phyloP scores from a whole-genome alignment of 2,888 invertebrate genomes.

The Palloptera scutellata region DNA sequence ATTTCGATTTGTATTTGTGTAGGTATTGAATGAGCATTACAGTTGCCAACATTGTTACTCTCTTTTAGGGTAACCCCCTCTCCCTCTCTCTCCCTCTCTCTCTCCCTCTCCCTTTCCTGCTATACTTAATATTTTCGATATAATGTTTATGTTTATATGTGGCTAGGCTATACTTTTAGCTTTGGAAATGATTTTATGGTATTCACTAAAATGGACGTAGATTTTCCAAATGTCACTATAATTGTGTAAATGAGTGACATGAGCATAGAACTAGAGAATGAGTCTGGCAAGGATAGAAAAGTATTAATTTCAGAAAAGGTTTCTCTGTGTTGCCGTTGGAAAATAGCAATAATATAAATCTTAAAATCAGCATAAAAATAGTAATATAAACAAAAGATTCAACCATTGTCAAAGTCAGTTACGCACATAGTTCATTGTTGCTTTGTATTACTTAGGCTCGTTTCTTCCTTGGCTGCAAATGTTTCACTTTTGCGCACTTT shows the following conservation, averaged over 20 bases:
- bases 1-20: neutral
- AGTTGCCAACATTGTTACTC: too few species aligned
- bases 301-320: slow-evolving; percentile 34
- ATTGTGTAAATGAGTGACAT: slow-evolving; percentile 36
- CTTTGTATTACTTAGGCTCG: slow-evolving; percentile 26
- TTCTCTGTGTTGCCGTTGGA: slow-evolving; percentile 12
- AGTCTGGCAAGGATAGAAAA: slow-evolving; percentile 21
- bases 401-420: slow-evolving; percentile 20
- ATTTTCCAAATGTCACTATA: slow-evolving; percentile 54
- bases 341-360: slow-evolving; percentile 30
- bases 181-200: neutral
- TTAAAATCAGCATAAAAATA: slow-evolving; percentile 36
- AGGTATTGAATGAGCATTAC: neutral
- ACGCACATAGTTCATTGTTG: slow-evolving; percentile 28
- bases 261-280: neutral
- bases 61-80: neutral
- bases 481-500: slow-evolving; percentile 7
- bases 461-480: slow-evolving; percentile 7
- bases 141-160: neutral
- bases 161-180: neutral
- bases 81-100: slow-evolving; percentile 2
- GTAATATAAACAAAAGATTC: slow-evolving; percentile 15
- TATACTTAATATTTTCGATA: neutral
- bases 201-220: slow-evolving; percentile 40
- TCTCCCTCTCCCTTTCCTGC: neutral